A percentile compares a stretch with the other conserved stretches of the same genome.
Evolutionary conservation across 2,797 vertebrate genomes (phyloP).

Genomic region (Gymnopithys bicolor): DNA sequence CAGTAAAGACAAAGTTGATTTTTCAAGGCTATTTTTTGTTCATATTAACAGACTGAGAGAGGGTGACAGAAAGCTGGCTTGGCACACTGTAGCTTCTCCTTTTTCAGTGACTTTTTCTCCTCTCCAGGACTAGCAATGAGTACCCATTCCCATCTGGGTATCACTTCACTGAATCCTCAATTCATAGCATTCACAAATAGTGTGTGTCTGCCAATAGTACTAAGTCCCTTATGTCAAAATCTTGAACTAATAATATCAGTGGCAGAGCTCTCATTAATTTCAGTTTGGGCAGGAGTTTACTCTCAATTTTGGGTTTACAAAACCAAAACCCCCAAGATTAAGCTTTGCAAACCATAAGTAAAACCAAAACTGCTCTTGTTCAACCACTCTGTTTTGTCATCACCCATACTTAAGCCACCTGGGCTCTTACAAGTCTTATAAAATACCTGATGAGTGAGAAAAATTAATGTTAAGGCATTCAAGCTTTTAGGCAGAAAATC

Average conservation of each 20-base stretch:
- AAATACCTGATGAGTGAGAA: neutral
- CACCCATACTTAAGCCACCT: neutral
- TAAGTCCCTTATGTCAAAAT: neutral
- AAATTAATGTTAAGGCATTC: neutral
- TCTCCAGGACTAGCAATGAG: neutral
- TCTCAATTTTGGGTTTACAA: neutral
- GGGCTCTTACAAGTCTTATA: neutral
- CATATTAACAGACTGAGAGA: neutral
- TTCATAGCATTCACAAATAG: neutral
- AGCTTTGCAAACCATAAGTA: neutral
- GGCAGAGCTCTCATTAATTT: neutral
- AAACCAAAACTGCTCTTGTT: constrained; percentile 1
- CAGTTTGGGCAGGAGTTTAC: neutral
- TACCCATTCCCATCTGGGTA: neutral
- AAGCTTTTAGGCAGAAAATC: neutral
- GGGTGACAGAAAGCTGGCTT: neutral
- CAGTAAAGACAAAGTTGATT: neutral
- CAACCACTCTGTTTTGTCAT: neutral
- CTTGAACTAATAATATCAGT: neutral
- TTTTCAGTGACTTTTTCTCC: neutral
- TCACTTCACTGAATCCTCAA: neutral
- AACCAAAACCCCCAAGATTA: neutral
- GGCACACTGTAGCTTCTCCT: neutral
- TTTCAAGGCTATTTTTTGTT: neutral
- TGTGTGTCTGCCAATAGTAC: neutral